Evolutionary conservation across 2,797 vertebrate species (phyloP), one percentile per base, ranked within the genome.

Genomic region (Xenopus petersii): DNA sequence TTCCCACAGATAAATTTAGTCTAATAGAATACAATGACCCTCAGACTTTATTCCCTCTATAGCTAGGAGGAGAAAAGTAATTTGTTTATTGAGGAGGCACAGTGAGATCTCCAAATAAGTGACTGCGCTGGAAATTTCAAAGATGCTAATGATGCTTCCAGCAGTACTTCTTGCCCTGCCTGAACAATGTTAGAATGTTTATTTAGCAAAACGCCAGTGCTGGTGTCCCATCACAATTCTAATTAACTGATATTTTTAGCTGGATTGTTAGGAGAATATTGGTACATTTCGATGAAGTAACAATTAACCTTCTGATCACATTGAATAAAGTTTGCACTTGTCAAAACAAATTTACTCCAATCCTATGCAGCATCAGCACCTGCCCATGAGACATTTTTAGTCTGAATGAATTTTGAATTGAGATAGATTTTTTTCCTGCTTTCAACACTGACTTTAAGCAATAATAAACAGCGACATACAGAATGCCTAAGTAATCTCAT

Each of bases 131-230:
- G 11, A 30, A 51, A 56, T 56, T 68, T 68, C 21, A 68, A 68
- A 56, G 64, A 68, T 68, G 66, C 66, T 68, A 68, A 68, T 68
- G 49, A 68, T 68, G 66, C 36, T 68, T 68, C 26, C 24, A 51
- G 48, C 47, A 51, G 21, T 54, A 51, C 47, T 68, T 36, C 49
- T 55, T 51, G 24, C 66, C 49, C 49, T 36, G 66, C 54, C 24
- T 16, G 66, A 68, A 56, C 46, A 10, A 24, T 26, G 21, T 13
- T 56, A n/a, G 49, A n/a, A 51, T 68, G 66, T 68, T 68, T 68
- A 68, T 68, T 68, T 68, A 30, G 55, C 49, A 68, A 68, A 55
- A 16, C 36, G 36, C 46, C 65, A 56, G 49, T 11, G 11, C 15
- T 56, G 66, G 12, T 33, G 49, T 68, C 66, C 66, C 66, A 68